Conservation (phyloP, 2,797 vertebrate species). For the Acipenser transmontanus region DNA sequence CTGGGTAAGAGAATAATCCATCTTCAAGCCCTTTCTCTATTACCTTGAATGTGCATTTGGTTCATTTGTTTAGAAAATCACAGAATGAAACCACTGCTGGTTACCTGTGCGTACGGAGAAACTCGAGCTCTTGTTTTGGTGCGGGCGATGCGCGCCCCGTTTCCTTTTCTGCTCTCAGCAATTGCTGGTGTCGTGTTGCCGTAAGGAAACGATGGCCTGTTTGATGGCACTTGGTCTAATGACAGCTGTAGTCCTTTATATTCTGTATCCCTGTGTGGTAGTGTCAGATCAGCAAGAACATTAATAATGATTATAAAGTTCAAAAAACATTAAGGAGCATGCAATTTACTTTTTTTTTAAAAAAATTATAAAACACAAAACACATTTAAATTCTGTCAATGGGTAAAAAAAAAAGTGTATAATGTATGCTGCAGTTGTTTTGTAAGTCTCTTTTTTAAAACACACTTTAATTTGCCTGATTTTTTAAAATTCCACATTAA, state of each 20-base stretch:
- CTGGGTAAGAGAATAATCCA: too few relatives aligned
- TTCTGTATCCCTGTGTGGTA: conserved; percentile 78
- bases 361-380: too few relatives aligned
- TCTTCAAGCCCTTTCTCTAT: too few relatives aligned
- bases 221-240: conserved; percentile 83
- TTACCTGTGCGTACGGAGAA: conserved; percentile 91
- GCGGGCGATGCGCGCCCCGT: conserved; percentile 69
- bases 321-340: background rate
- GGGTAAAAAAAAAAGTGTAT: too few relatives aligned
- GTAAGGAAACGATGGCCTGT: conserved; percentile 77
- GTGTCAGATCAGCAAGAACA: conserved; percentile 22
- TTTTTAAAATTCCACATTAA: too few relatives aligned
- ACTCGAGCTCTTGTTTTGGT: conserved; percentile 84
- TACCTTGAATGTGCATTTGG: too few relatives aligned
- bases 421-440: too few relatives aligned
- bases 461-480: too few relatives aligned
- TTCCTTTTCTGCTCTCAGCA: conserved; percentile 69
- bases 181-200: conserved; percentile 63
- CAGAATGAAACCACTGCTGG: background rate
- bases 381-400: too few relatives aligned
- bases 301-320: conserved; percentile 3
- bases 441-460: too few relatives aligned
- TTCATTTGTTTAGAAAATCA: background rate
- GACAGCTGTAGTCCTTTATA: conserved; percentile 95
- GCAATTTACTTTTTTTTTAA: too few relatives aligned